Conservation (phyloP, 2,113 vertebrate genomes). For the Montifringilla adamsi region DNA sequence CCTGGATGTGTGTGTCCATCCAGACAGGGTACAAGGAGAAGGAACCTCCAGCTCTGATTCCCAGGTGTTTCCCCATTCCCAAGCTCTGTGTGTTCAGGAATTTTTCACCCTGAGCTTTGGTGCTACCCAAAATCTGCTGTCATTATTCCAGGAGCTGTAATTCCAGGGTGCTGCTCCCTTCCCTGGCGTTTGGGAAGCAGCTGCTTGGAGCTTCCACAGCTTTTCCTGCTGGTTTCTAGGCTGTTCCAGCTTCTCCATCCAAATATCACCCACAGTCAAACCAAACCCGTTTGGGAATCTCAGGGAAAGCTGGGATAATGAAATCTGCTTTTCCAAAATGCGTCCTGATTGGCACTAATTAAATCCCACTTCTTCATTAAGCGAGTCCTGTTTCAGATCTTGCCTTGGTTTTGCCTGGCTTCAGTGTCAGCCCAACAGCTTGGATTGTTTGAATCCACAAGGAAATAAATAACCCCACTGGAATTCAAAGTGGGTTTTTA, state of each 20-base stretch:
- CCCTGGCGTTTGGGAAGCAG: neutral
- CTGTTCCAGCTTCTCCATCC: neutral
- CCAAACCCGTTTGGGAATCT: neutral
- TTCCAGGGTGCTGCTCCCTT: neutral
- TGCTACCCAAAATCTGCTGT: neutral
- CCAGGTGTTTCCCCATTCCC: neutral
- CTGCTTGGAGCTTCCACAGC: neutral
- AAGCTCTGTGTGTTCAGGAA: neutral
- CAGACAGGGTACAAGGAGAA: neutral
- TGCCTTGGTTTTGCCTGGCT: neutral
- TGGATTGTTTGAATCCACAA: neutral
- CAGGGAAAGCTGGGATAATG: neutral
- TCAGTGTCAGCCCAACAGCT: neutral
- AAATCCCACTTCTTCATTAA: neutral
- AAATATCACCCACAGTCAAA: rapidly evolving
- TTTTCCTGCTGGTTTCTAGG: neutral
- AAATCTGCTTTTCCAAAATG: neutral
- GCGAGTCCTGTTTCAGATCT: neutral
- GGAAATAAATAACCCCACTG: neutral
- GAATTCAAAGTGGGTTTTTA: neutral
- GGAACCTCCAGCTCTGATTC: neutral
- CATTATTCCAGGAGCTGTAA: neutral
- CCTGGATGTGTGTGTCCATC: too few species aligned
- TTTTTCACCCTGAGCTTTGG: neutral
- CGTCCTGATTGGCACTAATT: neutral